phyloP scores from a whole-genome alignment of 2,888 invertebrate species.

The Napeogenes inachia region DNA sequence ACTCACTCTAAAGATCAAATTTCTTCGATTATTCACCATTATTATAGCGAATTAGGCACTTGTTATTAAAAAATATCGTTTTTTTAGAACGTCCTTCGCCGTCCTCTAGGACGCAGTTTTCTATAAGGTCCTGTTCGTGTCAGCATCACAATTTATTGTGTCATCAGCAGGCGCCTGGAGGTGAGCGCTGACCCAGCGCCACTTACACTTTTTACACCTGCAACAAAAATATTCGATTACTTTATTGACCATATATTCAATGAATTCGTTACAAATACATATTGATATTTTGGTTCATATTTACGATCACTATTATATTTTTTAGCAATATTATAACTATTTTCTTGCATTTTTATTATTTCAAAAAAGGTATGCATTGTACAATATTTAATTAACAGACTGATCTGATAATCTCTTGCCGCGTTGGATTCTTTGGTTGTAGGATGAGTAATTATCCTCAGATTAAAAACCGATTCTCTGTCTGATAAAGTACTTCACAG shows the following conservation, averaged over 20 bases:
- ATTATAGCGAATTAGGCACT: conserved; percentile 62
- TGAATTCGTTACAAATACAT: too few species aligned
- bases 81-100: conserved; percentile 70
- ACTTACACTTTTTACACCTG: conserved; percentile 49
- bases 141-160: conserved; percentile 76
- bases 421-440: not conserved
- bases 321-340: conserved; percentile 6
- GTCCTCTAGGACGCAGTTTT: conserved; percentile 76
- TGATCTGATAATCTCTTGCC: conserved; percentile 7
- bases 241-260: not conserved
- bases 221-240: conserved; percentile 42
- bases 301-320: not conserved
- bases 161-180: conserved; percentile 62
- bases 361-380: conserved; percentile 13
- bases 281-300: too few species aligned
- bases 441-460: conserved; percentile 9
- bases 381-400: conserved; percentile 14
- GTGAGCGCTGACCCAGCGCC: conserved; percentile 59
- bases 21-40: conserved; percentile 76
- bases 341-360: conserved; percentile 3
- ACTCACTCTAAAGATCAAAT: conserved; percentile 85
- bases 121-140: conserved; percentile 68
- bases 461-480: not conserved
- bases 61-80: conserved; percentile 54
- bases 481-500: conserved; percentile 1